Percentiles rank a stretch among this genome's conserved stretches.
Evolutionary conservation across 1,140 invertebrate species (phyloP).

Genomic region (Habropoda laboriosa): DNA sequence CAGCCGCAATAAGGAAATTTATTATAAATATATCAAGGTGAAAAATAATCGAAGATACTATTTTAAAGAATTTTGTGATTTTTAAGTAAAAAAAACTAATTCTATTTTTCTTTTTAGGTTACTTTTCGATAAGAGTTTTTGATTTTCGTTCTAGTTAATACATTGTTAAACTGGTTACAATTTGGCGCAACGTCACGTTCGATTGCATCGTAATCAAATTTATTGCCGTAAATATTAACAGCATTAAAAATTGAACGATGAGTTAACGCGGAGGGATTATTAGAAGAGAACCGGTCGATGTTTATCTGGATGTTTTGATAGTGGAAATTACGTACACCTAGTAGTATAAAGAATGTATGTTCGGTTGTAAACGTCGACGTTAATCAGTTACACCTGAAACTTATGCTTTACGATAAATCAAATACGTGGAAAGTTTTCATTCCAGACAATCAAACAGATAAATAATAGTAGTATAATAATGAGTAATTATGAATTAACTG

Average conservation of each 20-base stretch:
- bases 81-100: no score
- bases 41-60: no score
- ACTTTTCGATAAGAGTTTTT: no score
- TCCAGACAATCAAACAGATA: background rate
- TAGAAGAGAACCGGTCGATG: background rate
- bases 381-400: background rate
- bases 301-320: background rate
- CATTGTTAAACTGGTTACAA: background rate
- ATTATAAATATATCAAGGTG: background rate
- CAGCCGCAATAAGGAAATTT: no score
- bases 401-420: background rate
- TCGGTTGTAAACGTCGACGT: background rate
- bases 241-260: background rate
- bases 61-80: no score
- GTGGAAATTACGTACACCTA: background rate
- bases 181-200: background rate
- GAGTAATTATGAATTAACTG: background rate
- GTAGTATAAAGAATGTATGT: background rate
- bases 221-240: background rate
- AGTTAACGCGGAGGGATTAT: background rate
- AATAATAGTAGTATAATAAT: background rate
- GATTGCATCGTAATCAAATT: background rate
- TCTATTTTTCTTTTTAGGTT: background rate
- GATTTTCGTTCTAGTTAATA: background rate
- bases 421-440: background rate